Percentiles rank a stretch among this genome's conserved stretches.
Evolutionary conservation across 2,888 invertebrate genomes (phyloP).

Genomic region (Podabrus alpinus): DNA sequence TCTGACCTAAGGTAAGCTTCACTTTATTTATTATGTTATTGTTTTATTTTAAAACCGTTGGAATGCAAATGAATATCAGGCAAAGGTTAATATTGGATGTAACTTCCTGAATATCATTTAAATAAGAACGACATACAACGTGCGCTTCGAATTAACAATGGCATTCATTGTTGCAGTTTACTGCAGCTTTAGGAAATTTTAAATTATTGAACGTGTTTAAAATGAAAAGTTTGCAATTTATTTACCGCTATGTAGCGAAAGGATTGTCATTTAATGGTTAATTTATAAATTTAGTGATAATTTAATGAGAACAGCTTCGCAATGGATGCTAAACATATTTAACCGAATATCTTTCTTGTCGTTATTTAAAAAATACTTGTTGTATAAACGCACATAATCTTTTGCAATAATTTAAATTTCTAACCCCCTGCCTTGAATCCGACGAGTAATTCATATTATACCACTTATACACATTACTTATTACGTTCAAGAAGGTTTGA

Average conservation of each 20-base stretch:
- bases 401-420: neutral
- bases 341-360: neutral
- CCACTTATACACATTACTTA: neutral
- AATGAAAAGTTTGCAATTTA: neutral
- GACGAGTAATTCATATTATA: neutral
- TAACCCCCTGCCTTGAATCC: neutral
- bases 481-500: neutral
- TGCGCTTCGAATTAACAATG: slow-evolving; percentile 11
- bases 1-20: slow-evolving; percentile 39
- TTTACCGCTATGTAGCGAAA: neutral
- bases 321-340: neutral
- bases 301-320: neutral
- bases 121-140: slow-evolving; percentile 22
- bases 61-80: slow-evolving; percentile 22
- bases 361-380: neutral
- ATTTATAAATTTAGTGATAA: neutral
- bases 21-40: slow-evolving; percentile 22
- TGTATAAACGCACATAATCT: neutral
- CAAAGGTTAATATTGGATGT: slow-evolving; percentile 23
- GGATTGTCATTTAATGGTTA: neutral
- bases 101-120: slow-evolving; percentile 27
- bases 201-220: neutral
- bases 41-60: slow-evolving; percentile 25
- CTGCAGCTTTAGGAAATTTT: slow-evolving; percentile 2
- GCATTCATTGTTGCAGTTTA: slow-evolving; percentile 6